A percentile compares a stretch with the other conserved stretches of the same genome.
Conservation (phyloP, 2,113 vertebrate genomes). For the Oncorhynchus nerka region DNA sequence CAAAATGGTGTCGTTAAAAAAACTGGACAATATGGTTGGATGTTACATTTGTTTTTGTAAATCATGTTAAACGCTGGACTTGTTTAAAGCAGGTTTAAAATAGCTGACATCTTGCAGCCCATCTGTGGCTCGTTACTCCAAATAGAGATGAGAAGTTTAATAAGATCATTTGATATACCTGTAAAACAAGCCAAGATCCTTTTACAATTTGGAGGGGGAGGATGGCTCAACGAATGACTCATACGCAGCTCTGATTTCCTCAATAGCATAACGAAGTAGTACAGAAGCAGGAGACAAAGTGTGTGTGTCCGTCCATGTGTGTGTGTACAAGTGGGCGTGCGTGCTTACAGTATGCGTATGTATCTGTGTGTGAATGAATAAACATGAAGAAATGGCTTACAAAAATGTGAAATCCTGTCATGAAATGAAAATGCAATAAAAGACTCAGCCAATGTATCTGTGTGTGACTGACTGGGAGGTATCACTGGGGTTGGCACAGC, state of each 20-base stretch:
- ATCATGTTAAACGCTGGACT: neutral
- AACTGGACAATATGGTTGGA: neutral
- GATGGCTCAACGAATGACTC: slow-evolving; percentile 53
- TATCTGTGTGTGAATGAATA: no score
- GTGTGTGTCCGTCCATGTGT: neutral
- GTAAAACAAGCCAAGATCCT: slow-evolving; percentile 44
- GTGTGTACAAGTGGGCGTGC: no score
- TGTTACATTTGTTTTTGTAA: slow-evolving; percentile 3
- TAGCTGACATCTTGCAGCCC: slow-evolving; percentile 17
- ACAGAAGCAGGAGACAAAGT: neutral
- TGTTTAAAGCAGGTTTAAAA: neutral
- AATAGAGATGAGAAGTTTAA: slow-evolving; percentile 51
- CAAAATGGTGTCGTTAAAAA: no score
- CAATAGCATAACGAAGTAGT: slow-evolving; percentile 28
- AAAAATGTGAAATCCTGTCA: no score
- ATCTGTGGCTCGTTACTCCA: slow-evolving; percentile 52
- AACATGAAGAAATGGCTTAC: no score
- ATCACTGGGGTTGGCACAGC: neutral
- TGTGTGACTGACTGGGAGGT: neutral
- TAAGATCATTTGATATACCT: slow-evolving; percentile 39
- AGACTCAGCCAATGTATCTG: neutral
- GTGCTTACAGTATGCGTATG: no score
- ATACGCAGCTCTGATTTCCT: slow-evolving; percentile 38
- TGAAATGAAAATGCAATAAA: no score
- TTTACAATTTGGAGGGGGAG: slow-evolving; percentile 48